phyloP scores from a whole-genome alignment of 2,113 vertebrate species.

The Thinocorus orbignyianus region DNA sequence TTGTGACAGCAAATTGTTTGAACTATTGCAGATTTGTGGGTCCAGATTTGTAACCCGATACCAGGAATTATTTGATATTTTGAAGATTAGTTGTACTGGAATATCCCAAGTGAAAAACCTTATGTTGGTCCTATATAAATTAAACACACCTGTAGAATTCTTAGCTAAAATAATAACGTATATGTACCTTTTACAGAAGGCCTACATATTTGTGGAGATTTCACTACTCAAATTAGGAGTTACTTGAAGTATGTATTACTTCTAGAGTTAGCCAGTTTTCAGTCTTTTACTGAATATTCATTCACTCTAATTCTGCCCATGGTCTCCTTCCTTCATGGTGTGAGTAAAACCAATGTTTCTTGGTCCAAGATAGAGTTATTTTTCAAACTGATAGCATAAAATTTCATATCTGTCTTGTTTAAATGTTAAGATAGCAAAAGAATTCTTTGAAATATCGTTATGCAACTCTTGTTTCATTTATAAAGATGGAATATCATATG shows the following conservation, averaged over 20 bases:
- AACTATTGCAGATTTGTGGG: not conserved
- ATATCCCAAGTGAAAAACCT: not conserved
- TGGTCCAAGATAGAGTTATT: not conserved
- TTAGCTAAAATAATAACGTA: not conserved
- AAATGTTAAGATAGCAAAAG: not conserved
- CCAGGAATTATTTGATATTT: not conserved
- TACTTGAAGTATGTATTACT: not conserved
- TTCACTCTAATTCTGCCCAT: not conserved
- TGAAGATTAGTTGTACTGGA: not conserved
- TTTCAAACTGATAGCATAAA: not conserved
- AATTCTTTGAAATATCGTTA: not conserved
- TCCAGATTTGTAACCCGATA: not conserved
- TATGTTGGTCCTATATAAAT: not conserved
- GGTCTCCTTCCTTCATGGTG: not conserved
- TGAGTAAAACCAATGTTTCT: not conserved
- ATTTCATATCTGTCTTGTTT: not conserved
- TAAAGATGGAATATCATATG: not conserved
- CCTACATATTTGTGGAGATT: not conserved
- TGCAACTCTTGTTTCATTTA: not conserved
- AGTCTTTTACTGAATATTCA: not conserved
- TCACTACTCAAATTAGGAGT: not conserved
- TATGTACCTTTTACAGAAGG: not conserved
- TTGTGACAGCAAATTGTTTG: not conserved
- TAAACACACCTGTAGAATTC: not conserved
- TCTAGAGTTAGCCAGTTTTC: not conserved